Evolutionary conservation across 2,113 vertebrate genomes (phyloP), one percentile per base, ranked within the genome.

Genomic region (Solea senegalensis): DNA sequence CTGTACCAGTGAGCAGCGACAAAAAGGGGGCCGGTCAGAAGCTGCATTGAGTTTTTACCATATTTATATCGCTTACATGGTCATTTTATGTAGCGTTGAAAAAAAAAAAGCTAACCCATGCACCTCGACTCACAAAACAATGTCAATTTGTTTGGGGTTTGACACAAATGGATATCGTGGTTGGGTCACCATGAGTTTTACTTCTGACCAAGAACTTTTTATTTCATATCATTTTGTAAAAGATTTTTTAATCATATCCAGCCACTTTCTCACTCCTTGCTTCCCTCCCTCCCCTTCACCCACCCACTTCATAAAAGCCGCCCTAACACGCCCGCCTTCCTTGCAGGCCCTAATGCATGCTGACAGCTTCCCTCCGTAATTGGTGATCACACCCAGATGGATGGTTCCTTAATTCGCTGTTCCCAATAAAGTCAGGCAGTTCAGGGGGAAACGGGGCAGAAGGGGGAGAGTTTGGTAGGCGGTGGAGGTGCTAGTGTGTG

Each of bases 361-460:
- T 93, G 94, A 94, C 94, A 94, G 92, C 86, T 94, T 92, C 90
- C 88, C 89, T 89, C 87, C 65, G 40, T 94, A 94, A 94, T 94
- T 94, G 92, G 88, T 92, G 91, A 92, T 94, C 92, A 94, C 92
- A 94, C 93, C 92, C 93, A 94, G 92, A 93, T 94, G 93, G 94
- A 94, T 85, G 85, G 83, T 86, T 87, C 87, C 90, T 90, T 93
- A 90, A 93, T 94, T 92, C 91, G 92, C 87, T 85, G 84, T 90
- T 92, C 90, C 92, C 88, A 93, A 93, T 93, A 91, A 91, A 91
- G 86, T 78, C 81, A 81, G 82, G 86, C 91, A 82, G 81, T 87
- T 90, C 89, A 86, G 74, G 83, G 83, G 86, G 85, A 78, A 78
- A 65, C 70, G 68, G 78, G 82, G 76, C 64, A 83, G 56, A 66